Evolutionary conservation across 2,113 vertebrate genomes (phyloP).

Genomic region (Pterocles gutturalis): DNA sequence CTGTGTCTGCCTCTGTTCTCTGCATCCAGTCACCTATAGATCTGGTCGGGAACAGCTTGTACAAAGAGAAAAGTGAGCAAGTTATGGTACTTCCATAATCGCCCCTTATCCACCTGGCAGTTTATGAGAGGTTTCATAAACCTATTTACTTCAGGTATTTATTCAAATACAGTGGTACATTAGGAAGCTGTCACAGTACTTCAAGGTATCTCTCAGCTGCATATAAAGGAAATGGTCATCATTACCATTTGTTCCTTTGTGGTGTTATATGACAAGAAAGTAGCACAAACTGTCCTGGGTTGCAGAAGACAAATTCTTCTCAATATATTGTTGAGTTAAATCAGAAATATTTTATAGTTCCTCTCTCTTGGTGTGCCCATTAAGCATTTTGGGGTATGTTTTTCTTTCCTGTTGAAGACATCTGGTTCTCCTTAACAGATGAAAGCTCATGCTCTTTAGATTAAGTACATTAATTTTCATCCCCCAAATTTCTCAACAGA

Average conservation of each 20-base stretch:
- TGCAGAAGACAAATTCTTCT: neutral
- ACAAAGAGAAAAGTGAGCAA: neutral
- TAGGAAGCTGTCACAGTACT: conserved; percentile 67
- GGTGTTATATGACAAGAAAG: conserved; percentile 7
- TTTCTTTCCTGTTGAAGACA: neutral
- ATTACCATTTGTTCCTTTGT: conserved; percentile 52
- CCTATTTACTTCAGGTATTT: conserved; percentile 57
- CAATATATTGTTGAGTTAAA: neutral
- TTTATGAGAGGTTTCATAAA: conserved; percentile 43
- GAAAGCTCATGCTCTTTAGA: neutral
- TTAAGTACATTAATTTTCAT: neutral
- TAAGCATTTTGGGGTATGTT: neutral
- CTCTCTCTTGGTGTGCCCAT: neutral
- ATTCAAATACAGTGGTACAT: conserved; percentile 46
- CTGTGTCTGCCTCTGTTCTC: neutral
- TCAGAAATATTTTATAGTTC: neutral
- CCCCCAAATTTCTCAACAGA: neutral
- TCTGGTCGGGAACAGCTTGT: neutral
- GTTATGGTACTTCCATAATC: neutral
- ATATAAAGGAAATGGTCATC: conserved; percentile 12
- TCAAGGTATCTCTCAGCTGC: conserved; percentile 42
- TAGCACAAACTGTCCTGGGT: neutral
- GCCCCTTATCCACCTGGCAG: conserved; percentile 30
- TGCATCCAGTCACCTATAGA: neutral
- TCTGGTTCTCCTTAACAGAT: neutral